Base-by-base conservation (phyloP, 2,113 vertebrate genomes). In the Microcebus lehilahytsara region DNA sequence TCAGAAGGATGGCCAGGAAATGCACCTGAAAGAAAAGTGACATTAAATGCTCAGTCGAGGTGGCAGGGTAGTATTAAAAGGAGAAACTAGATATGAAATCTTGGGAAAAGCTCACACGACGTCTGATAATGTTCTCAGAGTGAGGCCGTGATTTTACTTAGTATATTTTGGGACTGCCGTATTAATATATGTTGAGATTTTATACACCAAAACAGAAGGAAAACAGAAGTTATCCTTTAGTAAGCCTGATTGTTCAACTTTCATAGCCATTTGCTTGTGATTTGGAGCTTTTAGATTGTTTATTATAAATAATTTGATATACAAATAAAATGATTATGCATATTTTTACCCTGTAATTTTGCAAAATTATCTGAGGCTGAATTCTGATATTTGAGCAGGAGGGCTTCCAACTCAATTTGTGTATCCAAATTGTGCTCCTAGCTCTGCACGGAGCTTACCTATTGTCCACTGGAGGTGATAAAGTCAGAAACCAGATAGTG, bases 81-180 rank as follows among this genome's bases (percentile, higher is more conserved):
- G 19, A 89, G 42, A 84, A 49, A 34, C 1, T 9, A 9, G 27
- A 3, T 16, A 20, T 40, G 53, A 27, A 37, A 72, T 27, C 16
- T 6, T 6, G 1, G 4, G 7, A 64, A 67, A 53, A 72, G 0
- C 14, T n/a, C 64, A 9, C 27, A 4, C 1, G 1, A 6, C 5
- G 2, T 67, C n/a, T 75, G 51, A 60, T 6, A 6, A 23, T 6
- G 8, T 37, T 51, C 46, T 60, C 20, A 49, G 64, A 37, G 27
- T 67, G 11, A 69, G 87, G 56, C 56, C 85, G 6, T 7, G 12
- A n/a, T 32, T 53, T n/a, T 92, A 49, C 27, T 30, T 4, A n/a
- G 30, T n/a, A 3, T 58, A 25, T 34, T 79, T 94, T 79, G 56
- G 46, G 89, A 87, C n/a, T 23, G 12, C 9, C n/a, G 1, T 46